Base-by-base conservation (phyloP, 2,113 vertebrate genomes). In the Leucopternis melanops region DNA sequence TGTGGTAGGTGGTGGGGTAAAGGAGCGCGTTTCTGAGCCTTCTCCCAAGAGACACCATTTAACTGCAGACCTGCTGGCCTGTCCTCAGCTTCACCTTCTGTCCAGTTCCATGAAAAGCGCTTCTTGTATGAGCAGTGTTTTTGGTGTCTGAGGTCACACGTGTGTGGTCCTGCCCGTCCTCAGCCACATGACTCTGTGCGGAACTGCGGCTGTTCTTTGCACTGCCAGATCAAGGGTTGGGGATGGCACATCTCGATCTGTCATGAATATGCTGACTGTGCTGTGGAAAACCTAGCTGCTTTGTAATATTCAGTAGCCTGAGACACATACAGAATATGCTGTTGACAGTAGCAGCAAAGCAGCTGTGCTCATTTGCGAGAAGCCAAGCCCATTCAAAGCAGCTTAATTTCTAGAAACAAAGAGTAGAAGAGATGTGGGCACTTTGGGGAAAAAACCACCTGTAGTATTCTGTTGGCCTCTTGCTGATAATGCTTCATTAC, bases 221-320 rank as follows among this genome's bases (percentile, higher is more conserved):
- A 0, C 54, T 63, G 79, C 69, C 50, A 7, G 19, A 2, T 34
- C 27, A 5, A 16, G 86, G 58, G 34, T 2, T 16, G 1, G 61
- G 52, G 44, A 4, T 63, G 71, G 49, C 70, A 31, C 8, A 0
- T 44, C 58, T 36, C 25, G 1, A 2, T 38, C 71, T 5, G 0
- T 16, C 34, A 0, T 13, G 44, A 74, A 10, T 26, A 2, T 61
- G 71, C 85, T 82, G 74, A 22, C 54, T 34, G 29, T 45, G 89
- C 81, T 75, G 22, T 20, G 70, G 13, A 34, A 75, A 78, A 31
- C 69, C 3, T 1, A 5, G 26, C 59, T 63, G 52, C 65, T 79
- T 17, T 6, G 25, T 19, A 18, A 6, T 72, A 31, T 58, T 87
- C 62, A 19, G 42, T 44, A 38, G 36, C 23, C 81, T 26, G 85